Evolutionary conservation across 2,113 vertebrate genomes (phyloP).

Genomic region (Stercorarius parasiticus): DNA sequence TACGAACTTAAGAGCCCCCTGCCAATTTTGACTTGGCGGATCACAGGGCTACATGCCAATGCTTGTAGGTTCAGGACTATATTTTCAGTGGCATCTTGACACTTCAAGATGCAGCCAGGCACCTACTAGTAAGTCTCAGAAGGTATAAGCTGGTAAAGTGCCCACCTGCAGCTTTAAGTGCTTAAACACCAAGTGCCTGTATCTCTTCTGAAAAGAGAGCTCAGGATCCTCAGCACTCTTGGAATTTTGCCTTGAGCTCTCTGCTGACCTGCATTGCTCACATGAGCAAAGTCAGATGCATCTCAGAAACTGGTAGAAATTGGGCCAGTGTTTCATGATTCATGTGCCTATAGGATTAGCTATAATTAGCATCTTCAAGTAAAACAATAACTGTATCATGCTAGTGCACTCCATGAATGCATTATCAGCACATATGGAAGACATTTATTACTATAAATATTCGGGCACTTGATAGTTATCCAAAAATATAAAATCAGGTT

Average conservation of each 20-base stretch:
- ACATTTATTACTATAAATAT: slow-evolving; percentile 69
- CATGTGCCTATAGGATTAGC: slow-evolving; percentile 44
- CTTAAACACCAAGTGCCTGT: not conserved
- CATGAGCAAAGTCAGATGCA: not conserved
- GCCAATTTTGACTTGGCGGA: not conserved
- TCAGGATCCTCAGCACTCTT: not conserved
- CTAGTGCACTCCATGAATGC: slow-evolving; percentile 34
- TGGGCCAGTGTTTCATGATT: slow-evolving; percentile 22
- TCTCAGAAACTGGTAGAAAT: slow-evolving; percentile 39
- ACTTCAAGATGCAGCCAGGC: not conserved
- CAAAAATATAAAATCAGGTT: slow-evolving; percentile 71
- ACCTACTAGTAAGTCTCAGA: not conserved
- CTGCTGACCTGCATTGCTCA: slow-evolving; percentile 40
- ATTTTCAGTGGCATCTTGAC: not conserved
- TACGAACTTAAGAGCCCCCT: not conserved
- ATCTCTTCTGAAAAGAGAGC: not conserved
- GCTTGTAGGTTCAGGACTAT: not conserved
- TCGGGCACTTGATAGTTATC: slow-evolving; percentile 68
- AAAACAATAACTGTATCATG: slow-evolving; percentile 35
- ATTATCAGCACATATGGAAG: slow-evolving; percentile 71
- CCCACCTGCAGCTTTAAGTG: not conserved
- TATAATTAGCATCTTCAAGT: slow-evolving; percentile 30
- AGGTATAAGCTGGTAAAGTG: not conserved
- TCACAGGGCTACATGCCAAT: not conserved
- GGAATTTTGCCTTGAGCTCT: slow-evolving; percentile 42